A percentile compares a stretch with the other conserved stretches of the same genome.
Evolutionary conservation across 2,888 invertebrate species (phyloP).

Genomic region (Ophion obscuratus): DNA sequence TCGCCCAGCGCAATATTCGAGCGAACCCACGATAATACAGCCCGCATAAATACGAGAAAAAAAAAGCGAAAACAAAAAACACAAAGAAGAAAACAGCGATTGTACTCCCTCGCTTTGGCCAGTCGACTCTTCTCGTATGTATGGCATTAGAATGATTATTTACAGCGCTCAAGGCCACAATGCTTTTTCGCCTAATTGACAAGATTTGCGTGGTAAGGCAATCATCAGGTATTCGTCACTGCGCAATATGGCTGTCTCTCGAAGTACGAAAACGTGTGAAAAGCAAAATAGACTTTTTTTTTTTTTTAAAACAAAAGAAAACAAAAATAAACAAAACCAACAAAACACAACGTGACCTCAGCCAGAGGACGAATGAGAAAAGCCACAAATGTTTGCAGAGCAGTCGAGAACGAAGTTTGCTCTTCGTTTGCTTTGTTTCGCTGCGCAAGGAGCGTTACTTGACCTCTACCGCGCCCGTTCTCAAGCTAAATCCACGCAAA

Average conservation of each 20-base stretch:
- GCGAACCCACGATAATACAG: background rate
- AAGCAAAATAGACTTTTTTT: background rate
- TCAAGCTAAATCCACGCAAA: background rate
- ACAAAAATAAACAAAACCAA: conserved; percentile 1
- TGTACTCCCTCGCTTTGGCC: background rate
- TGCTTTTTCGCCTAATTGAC: conserved; percentile 67
- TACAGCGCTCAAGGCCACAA: conserved; percentile 62
- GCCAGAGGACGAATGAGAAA: conserved; percentile 51
- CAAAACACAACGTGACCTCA: conserved; percentile 7
- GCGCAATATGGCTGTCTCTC: conserved; percentile 50
- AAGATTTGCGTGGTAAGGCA: conserved; percentile 63
- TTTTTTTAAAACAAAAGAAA: background rate
- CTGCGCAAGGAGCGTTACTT: conserved; percentile 18
- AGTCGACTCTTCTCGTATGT: background rate
- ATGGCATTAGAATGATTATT: conserved; percentile 55
- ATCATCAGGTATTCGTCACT: conserved; percentile 56
- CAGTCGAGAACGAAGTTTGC: conserved; percentile 25
- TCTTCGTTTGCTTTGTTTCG: background rate
- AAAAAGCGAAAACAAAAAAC: background rate
- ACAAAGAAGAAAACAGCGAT: background rate
- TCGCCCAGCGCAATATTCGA: conserved; percentile 1
- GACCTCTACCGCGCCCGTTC: conserved; percentile 45
- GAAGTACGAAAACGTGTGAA: conserved; percentile 55
- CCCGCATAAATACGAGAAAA: background rate
- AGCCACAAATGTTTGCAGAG: conserved; percentile 54